Evolutionary conservation across 2,888 invertebrate species (phyloP), one percentile per base, ranked within the genome.

Genomic region (Taenaris catops): DNA sequence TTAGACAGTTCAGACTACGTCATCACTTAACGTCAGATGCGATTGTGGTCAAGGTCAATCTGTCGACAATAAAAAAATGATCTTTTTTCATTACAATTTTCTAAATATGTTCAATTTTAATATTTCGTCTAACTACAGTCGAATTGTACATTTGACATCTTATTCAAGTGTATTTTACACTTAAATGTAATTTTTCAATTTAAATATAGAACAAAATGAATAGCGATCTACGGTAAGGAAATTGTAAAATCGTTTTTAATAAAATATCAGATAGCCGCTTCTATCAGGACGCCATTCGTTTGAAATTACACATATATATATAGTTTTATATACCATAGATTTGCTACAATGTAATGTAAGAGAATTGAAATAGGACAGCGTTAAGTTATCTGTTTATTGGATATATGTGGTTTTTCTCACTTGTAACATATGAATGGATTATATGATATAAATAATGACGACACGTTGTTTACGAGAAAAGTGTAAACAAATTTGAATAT

Each of bases 151-250:
- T 46, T 46, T 31, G 34, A 39, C 41, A 49, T 41, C 42, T 44
- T 40, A 48, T 34, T 49, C 46, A 17, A 42, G 48, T 53, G 48
- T 53, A 52, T 48, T 49, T 51, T 51, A 46, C 49, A 49, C 41
- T 33, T 42, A 44, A 41, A 49, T 33, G 29, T 44, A 40, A 48
- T 53, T 53, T 55, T 49, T 48, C 48, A 55, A 50, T 44, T 45
- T 49, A 53, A 50, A 46, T 47, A 48, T 53, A 53, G 45, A 46
- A 49, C 47, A 53, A 42, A n/a, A 41, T 34, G 41, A 47, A 44
- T 53, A 51, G 51, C 36, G 41, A 53, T 43, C 35, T 37, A 43
- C 42, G 34, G 23, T 55, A 53, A 52, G 46, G 36, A 36, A 43
- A 47, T 38, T 47, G 42, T 45, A 45, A 47, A 44, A 47, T 40